These are phyloP conservation scores for Hydractinia symbiolongicarpus DNA, from an alignment of 30 jellyfish, hydroid and myxozoan genomes.

Conservation along the genomic window DNA sequence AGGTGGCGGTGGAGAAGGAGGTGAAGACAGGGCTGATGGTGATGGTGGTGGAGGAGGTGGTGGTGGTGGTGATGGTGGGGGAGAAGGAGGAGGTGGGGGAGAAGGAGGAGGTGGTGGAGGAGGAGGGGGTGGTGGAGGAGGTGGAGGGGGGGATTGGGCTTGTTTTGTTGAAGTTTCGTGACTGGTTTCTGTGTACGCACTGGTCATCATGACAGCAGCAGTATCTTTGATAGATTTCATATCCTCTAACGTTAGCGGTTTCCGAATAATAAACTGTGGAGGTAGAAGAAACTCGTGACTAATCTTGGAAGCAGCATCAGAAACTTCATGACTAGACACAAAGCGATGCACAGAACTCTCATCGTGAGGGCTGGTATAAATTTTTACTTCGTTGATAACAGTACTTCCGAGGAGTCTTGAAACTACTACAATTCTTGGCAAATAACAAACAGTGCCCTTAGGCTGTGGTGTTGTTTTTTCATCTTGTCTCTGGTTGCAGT, in stretches of 20 bases:
- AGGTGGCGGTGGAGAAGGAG: conserved; percentile 15
- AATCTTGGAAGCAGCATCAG: conserved; percentile 32
- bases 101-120: background rate
- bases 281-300: conserved; percentile 27
- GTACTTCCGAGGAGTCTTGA: conserved; percentile 11
- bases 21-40: too few relatives aligned
- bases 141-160: background rate
- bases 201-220: conserved; percentile 25
- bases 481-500: background rate
- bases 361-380: conserved; percentile 20
- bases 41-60: background rate
- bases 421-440: conserved; percentile 21
- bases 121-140: background rate
- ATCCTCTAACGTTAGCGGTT: conserved; percentile 9
- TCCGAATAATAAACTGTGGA: conserved; percentile 21
- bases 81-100: background rate
- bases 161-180: background rate
- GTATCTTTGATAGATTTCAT: background rate
- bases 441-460: conserved; percentile 25
- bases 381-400: conserved; percentile 25
- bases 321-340: conserved; percentile 34
- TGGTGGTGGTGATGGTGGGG: background rate
- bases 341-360: conserved; percentile 25
- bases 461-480: background rate
- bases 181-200: conserved; percentile 14